Evolutionary conservation across 2,113 vertebrate genomes (phyloP).

Genomic region (Nanorana parkeri): DNA sequence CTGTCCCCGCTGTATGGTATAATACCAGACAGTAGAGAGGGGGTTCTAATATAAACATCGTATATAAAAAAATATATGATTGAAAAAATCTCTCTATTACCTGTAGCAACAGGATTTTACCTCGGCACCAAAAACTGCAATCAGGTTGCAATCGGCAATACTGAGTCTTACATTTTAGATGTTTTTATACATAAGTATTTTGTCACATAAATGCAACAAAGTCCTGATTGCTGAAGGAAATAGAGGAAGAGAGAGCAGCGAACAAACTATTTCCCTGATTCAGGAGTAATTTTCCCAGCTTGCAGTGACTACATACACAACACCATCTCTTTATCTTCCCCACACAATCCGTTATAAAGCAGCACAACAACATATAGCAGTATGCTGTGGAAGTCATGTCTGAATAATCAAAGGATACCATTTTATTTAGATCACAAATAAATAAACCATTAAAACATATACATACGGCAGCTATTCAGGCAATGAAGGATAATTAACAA

Average conservation of each 20-base stretch:
- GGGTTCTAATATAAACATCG: no score
- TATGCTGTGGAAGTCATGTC: neutral
- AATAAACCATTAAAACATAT: conserved; percentile 4
- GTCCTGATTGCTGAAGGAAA: neutral
- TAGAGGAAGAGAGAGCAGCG: neutral
- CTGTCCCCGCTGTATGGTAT: no score
- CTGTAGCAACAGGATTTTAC: no score
- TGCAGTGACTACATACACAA: neutral
- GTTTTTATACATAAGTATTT: no score
- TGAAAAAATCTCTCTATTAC: no score
- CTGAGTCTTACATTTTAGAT: no score
- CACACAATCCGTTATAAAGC: neutral
- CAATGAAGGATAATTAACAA: conserved; percentile 35
- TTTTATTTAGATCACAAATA: conserved; percentile 2
- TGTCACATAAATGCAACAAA: neutral
- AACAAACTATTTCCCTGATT: neutral
- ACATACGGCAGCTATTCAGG: conserved; percentile 5
- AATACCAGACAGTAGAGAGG: no score
- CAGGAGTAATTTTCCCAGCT: neutral
- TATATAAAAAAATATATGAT: no score
- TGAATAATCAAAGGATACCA: neutral
- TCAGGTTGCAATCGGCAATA: no score
- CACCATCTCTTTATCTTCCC: neutral
- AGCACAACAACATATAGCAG: neutral
- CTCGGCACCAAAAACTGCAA: no score